Conservation (phyloP, 2,113 vertebrate genomes). For the Rana temporaria region DNA sequence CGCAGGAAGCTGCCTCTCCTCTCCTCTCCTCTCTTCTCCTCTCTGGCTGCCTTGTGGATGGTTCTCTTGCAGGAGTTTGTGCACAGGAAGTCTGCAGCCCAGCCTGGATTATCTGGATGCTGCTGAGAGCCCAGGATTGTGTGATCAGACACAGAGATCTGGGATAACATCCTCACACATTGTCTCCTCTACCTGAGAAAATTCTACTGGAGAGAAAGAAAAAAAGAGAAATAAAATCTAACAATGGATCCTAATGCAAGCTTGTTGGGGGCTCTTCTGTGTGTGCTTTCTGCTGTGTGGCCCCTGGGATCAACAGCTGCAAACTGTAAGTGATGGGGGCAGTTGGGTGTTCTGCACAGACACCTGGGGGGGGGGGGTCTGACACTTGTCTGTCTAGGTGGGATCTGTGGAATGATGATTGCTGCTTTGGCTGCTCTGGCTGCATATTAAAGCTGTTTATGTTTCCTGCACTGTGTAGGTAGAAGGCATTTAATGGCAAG, state of each 20-base stretch:
- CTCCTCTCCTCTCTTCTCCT: background rate
- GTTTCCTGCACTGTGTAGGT: too few species aligned
- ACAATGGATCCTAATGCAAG: conserved; percentile 69
- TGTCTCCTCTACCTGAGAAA: background rate
- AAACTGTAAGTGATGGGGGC: conserved; percentile 72
- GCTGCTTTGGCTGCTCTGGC: too few species aligned
- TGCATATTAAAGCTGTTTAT: too few species aligned
- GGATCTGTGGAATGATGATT: too few species aligned
- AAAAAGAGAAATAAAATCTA: background rate
- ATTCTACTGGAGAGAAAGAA: conserved; percentile 14
- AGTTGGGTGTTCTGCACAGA: too few species aligned
- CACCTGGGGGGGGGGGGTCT: background rate
- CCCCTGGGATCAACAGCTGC: conserved; percentile 71
- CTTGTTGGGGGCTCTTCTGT: conserved; percentile 61
- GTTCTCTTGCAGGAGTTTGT: conserved; percentile 46
- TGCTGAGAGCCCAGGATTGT: conserved; percentile 60
- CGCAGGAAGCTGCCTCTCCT: conserved; percentile 57
- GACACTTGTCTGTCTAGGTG: too few species aligned
- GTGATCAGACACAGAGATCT: conserved; percentile 21
- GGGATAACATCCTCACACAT: conserved; percentile 1
- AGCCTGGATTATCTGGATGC: conserved; percentile 55
- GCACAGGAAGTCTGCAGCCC: conserved; percentile 24
- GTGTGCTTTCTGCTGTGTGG: conserved; percentile 68
- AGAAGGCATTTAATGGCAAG: too few species aligned
- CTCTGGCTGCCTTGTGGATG: conserved; percentile 8